Percentiles rank a stretch among this genome's conserved stretches.
Conservation (phyloP, 2,113 vertebrate genomes). For the Pomatostomus ruficeps region DNA sequence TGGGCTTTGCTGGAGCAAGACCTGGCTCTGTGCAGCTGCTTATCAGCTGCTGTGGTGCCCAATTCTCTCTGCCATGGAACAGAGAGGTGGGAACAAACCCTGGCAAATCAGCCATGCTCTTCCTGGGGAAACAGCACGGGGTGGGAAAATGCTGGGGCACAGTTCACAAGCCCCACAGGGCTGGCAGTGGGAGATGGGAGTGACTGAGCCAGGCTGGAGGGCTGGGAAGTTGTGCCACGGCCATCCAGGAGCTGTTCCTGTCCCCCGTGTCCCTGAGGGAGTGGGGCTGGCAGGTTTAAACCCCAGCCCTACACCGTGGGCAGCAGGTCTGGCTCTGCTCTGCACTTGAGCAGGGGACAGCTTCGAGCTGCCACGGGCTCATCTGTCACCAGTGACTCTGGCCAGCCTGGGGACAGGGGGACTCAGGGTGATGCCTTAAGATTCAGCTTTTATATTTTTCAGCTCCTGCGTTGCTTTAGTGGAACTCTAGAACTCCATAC, state of each 20-base stretch:
- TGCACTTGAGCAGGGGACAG: fast-evolving
- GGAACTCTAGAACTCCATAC: too few relatives aligned
- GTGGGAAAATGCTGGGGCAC: fast-evolving
- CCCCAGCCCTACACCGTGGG: fast-evolving
- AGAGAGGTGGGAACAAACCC: background rate
- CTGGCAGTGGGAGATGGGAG: background rate
- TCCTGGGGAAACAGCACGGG: background rate
- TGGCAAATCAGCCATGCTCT: background rate
- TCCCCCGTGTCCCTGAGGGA: background rate
- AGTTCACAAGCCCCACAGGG: background rate
- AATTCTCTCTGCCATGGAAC: background rate
- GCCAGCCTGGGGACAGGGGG: background rate
- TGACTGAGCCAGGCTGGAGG: background rate
- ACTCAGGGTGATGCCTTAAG: too few relatives aligned
- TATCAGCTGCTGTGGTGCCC: background rate
- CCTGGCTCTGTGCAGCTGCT: background rate
- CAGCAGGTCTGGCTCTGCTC: background rate
- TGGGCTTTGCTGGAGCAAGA: background rate
- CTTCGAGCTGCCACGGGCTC: fast-evolving
- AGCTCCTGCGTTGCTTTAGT: too few relatives aligned
- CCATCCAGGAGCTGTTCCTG: background rate
- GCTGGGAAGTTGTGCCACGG: background rate
- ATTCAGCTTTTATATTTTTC: too few relatives aligned
- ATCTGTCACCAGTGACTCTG: fast-evolving
- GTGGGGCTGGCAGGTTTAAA: background rate